Percentiles rank a stretch among this genome's conserved stretches.
Conservation (phyloP, 2,888 invertebrate species). For the Coleophora deauratella region DNA sequence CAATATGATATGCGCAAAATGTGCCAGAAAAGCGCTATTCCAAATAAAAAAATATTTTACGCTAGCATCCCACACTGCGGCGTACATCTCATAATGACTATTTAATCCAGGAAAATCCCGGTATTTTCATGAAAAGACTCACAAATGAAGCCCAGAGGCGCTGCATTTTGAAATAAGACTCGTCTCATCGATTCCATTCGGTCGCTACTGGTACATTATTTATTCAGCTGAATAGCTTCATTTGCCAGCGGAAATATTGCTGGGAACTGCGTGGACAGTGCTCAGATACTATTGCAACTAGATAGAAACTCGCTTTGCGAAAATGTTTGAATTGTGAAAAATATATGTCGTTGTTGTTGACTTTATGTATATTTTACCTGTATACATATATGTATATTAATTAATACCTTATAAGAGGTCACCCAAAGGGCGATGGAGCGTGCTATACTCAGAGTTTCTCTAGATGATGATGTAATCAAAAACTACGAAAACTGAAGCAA, state of each 20-base stretch:
- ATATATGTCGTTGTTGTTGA: too few species aligned
- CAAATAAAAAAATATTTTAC: background rate
- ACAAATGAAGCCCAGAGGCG: background rate
- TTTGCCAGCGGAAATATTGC: slow-evolving; percentile 42
- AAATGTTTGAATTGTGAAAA: too few species aligned
- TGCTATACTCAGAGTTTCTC: too few species aligned
- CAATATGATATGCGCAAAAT: too few species aligned
- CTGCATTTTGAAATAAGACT: background rate
- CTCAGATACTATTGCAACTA: slow-evolving; percentile 1
- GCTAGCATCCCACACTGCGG: background rate
- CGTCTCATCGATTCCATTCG: slow-evolving; percentile 5
- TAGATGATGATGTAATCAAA: too few species aligned
- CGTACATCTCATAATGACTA: background rate
- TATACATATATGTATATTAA: too few species aligned
- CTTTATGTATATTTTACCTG: too few species aligned
- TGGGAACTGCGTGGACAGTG: slow-evolving; percentile 18
- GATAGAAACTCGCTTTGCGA: background rate
- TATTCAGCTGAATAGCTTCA: slow-evolving; percentile 45
- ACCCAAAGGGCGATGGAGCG: too few species aligned
- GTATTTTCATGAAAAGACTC: background rate
- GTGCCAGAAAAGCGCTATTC: background rate
- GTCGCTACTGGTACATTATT: slow-evolving; percentile 24
- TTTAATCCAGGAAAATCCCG: background rate
- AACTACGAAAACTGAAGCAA: too few species aligned
- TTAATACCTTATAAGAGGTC: too few species aligned